phyloP scores from a whole-genome alignment of 2,888 invertebrate genomes.

The Deroplatys truncata region DNA sequence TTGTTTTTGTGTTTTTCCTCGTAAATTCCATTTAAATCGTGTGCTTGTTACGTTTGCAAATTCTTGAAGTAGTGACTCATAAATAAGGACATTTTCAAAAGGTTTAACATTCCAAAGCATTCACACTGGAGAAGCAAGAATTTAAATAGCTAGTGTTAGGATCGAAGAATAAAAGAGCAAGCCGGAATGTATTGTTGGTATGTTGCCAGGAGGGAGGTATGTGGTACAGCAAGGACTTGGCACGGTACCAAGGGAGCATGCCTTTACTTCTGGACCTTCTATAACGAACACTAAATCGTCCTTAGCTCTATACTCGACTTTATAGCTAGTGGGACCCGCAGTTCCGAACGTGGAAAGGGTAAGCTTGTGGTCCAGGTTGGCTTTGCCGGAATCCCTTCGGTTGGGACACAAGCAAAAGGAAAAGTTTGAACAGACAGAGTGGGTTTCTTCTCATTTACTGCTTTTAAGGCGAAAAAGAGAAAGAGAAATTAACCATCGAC shows the following conservation, averaged over 20 bases:
- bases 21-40: too few relatives aligned
- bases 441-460: neutral
- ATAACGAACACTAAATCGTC: conserved; percentile 6
- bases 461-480: neutral
- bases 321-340: neutral
- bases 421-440: neutral
- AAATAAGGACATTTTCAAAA: too few relatives aligned
- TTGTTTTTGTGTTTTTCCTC: too few relatives aligned
- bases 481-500: neutral
- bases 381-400: neutral
- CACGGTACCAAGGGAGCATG: neutral
- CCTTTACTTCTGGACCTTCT: conserved; percentile 1
- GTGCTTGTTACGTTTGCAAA: too few relatives aligned
- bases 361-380: neutral
- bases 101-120: neutral
- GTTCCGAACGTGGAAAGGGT: neutral
- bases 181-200: neutral
- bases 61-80: too few relatives aligned
- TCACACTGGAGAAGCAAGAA: neutral
- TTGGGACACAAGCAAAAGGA: neutral
- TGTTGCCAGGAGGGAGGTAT: neutral
- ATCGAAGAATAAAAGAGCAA: neutral
- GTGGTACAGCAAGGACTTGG: neutral
- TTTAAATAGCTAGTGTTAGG: neutral
- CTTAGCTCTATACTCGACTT: neutral